phyloP scores from a whole-genome alignment of 1,140 invertebrate genomes.

The Drosophila bocqueti region DNA sequence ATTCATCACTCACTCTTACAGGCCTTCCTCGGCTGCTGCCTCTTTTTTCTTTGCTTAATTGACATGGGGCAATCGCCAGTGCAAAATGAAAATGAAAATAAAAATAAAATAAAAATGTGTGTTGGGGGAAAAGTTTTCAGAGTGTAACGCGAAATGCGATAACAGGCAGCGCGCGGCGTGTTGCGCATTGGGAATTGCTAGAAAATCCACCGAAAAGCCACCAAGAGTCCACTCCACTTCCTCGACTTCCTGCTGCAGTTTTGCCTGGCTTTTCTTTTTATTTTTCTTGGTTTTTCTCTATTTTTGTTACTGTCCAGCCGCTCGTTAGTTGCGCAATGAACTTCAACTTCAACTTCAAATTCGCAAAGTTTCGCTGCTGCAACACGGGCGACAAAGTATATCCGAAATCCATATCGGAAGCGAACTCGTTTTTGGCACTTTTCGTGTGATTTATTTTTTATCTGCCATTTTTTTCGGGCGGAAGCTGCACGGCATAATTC shows the following conservation, averaged over 20 bases:
- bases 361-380: constrained; percentile 18
- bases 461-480: constrained; percentile 39
- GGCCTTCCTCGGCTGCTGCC: constrained; percentile 22
- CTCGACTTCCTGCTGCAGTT: constrained; percentile 68
- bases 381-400: constrained; percentile 48
- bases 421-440: constrained; percentile 63
- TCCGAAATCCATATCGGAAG: constrained; percentile 64
- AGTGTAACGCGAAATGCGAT: constrained; percentile 79
- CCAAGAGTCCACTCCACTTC: constrained; percentile 60
- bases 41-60: constrained; percentile 56
- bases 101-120: constrained; percentile 41
- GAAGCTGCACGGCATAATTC: constrained; percentile 56
- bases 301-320: constrained; percentile 18
- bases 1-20: constrained; percentile 58
- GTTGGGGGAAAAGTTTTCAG: constrained; percentile 70
- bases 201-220: constrained; percentile 46
- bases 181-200: constrained; percentile 66
- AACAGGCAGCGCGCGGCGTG: constrained; percentile 52
- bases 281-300: background rate
- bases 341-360: constrained; percentile 66
- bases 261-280: background rate
- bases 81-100: constrained; percentile 19
- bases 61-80: constrained; percentile 64
- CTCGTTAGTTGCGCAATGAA: constrained; percentile 70
- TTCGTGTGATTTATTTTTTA: constrained; percentile 35